Evolutionary conservation across 2,797 vertebrate species (phyloP).

Genomic region (Mormyrus proboscirostris): DNA sequence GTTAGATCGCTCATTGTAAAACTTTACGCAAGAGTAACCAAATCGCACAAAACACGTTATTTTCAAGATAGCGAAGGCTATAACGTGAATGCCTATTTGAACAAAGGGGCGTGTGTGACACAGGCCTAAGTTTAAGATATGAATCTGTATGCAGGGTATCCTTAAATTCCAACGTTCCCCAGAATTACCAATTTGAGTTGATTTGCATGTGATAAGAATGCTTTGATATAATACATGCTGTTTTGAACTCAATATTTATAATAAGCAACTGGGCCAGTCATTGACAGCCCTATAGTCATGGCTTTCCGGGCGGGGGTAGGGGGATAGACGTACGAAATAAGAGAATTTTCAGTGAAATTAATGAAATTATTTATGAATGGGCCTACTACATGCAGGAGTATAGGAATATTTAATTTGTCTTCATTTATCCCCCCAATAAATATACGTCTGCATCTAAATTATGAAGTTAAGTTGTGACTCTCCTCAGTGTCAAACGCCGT

Average conservation of each 20-base stretch:
- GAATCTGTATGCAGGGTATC: not conserved
- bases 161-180: not conserved
- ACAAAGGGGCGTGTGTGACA: not conserved
- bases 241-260: not conserved
- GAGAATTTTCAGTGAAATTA: not conserved
- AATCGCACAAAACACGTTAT: not conserved
- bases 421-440: not conserved
- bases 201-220: not conserved
- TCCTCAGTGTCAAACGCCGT: not conserved
- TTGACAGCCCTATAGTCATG: not conserved
- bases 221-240: not conserved
- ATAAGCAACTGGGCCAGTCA: not conserved
- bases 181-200: not conserved
- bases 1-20: not conserved
- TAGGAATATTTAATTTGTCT: not conserved
- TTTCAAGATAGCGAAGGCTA: not conserved
- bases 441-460: not conserved
- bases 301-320: not conserved
- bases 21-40: not conserved
- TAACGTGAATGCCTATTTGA: too few relatives aligned
- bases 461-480: not conserved
- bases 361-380: not conserved
- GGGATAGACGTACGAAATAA: not conserved
- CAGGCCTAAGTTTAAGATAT: not conserved
- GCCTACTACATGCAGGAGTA: not conserved